A percentile compares a stretch with the other conserved stretches of the same genome.
Conservation (phyloP, 2,888 invertebrate species). For the Salticus scenicus region DNA sequence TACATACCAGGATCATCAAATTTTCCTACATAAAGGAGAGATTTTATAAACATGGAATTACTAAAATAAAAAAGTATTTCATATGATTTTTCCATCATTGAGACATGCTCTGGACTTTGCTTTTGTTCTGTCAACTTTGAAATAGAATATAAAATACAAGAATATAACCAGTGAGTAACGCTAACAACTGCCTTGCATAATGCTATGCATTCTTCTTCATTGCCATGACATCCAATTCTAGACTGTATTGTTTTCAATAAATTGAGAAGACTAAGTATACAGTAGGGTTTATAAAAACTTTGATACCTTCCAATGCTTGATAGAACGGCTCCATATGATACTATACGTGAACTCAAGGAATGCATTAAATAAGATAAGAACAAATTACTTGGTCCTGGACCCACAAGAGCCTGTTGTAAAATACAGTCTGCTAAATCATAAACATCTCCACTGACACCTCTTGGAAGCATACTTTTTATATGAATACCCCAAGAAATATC, state of each 20-base stretch:
- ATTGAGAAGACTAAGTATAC: slow-evolving; percentile 88
- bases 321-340: slow-evolving; percentile 92
- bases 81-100: slow-evolving; percentile 75
- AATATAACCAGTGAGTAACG: slow-evolving; percentile 74
- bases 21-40: slow-evolving; percentile 76
- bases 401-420: slow-evolving; percentile 93
- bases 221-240: slow-evolving; percentile 76
- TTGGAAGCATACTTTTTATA: slow-evolving; percentile 85
- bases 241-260: slow-evolving; percentile 81
- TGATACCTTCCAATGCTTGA: slow-evolving; percentile 89
- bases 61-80: slow-evolving; percentile 74
- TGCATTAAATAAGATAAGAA: slow-evolving; percentile 94
- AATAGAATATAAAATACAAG: slow-evolving; percentile 74
- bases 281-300: slow-evolving; percentile 89
- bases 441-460: slow-evolving; percentile 74
- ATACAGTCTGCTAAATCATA: slow-evolving; percentile 88
- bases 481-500: slow-evolving; percentile 97
- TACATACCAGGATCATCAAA: slow-evolving; percentile 79
- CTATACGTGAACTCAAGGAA: slow-evolving; percentile 91
- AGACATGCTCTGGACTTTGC: slow-evolving; percentile 73
- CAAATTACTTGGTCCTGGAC: slow-evolving; percentile 92
- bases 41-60: slow-evolving; percentile 74
- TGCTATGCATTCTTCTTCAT: slow-evolving; percentile 90
- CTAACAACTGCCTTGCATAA: slow-evolving; percentile 84
- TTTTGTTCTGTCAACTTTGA: slow-evolving; percentile 74